Evolutionary conservation across 2,888 invertebrate genomes (phyloP).

Genomic region (Seira ritae): DNA sequence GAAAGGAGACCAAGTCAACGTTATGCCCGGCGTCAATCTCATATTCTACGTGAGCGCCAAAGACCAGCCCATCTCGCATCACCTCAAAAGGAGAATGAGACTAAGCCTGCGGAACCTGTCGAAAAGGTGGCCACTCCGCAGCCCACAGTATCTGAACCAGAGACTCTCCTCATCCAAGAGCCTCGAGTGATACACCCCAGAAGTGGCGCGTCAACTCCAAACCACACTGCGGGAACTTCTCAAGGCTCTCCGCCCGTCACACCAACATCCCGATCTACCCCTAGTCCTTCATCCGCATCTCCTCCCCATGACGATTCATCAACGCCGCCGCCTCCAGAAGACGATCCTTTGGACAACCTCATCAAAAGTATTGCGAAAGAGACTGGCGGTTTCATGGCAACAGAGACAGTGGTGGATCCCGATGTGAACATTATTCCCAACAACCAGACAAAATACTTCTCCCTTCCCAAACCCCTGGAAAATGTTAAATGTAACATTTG

Average conservation of each 20-base stretch:
- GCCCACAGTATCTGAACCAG: constrained; percentile 39
- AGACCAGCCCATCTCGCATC: constrained; percentile 77
- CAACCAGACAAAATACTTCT: constrained; percentile 76
- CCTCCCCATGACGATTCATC: constrained; percentile 57
- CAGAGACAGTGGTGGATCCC: constrained; percentile 62
- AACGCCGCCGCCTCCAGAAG: constrained; percentile 72
- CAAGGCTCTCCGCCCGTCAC: constrained; percentile 70
- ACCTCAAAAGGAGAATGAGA: constrained; percentile 42
- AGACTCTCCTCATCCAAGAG: constrained; percentile 63
- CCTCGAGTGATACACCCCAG: constrained; percentile 65
- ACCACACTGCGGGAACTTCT: neutral
- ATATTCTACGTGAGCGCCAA: constrained; percentile 78
- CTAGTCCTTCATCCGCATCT: constrained; percentile 69
- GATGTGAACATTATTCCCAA: constrained; percentile 76
- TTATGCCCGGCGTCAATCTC: constrained; percentile 82
- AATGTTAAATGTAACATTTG: constrained; percentile 96
- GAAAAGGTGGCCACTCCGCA: constrained; percentile 21
- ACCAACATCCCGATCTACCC: constrained; percentile 70
- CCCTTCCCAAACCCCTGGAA: constrained; percentile 82
- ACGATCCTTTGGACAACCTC: constrained; percentile 83
- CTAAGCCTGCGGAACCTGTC: constrained; percentile 12
- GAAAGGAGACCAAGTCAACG: constrained; percentile 97
- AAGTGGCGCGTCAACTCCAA: constrained; percentile 37
- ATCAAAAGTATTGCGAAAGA: constrained; percentile 87
- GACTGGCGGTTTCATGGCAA: constrained; percentile 71